phyloP scores from a whole-genome alignment of 1,140 invertebrate species.

The Zaprionus lachaisei region DNA sequence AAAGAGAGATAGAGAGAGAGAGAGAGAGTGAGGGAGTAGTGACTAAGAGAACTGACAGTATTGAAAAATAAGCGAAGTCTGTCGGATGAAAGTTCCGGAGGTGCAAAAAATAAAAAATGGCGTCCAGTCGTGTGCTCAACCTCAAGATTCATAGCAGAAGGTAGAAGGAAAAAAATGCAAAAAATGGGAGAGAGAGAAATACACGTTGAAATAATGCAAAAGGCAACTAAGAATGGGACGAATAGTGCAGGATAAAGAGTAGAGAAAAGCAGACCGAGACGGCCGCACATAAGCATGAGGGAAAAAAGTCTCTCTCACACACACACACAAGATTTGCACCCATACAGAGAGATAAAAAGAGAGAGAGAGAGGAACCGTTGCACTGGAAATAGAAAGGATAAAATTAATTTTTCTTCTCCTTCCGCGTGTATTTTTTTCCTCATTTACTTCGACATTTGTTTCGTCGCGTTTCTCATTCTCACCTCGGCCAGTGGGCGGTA shows the following conservation, averaged over 20 bases:
- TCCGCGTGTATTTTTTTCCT: conserved; percentile 24
- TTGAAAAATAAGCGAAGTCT: conserved; percentile 63
- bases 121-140: conserved; percentile 71
- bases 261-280: conserved; percentile 26
- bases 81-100: conserved; percentile 8
- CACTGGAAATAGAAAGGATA: conserved; percentile 71
- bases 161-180: conserved; percentile 36
- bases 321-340: conserved; percentile 19
- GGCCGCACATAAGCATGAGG: conserved; percentile 29
- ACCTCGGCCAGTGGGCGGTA: conserved; percentile 32
- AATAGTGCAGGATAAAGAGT: conserved; percentile 1
- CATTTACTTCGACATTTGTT: conserved; percentile 46
- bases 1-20: neutral
- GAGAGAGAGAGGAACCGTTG: conserved; percentile 20
- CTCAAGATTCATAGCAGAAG: conserved; percentile 75
- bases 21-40: neutral
- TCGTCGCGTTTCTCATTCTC: conserved; percentile 40
- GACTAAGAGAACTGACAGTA: conserved; percentile 58
- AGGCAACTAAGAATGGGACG: conserved; percentile 38
- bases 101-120: conserved; percentile 72
- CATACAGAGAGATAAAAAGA: conserved; percentile 11
- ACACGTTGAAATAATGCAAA: conserved; percentile 68
- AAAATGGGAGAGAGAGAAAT: conserved; percentile 40
- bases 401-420: conserved; percentile 71
- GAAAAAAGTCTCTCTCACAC: conserved; percentile 21